These are phyloP conservation scores for Moxostoma hubbsi DNA, from an alignment of 2,797 vertebrate species.

Conservation along the genomic window DNA sequence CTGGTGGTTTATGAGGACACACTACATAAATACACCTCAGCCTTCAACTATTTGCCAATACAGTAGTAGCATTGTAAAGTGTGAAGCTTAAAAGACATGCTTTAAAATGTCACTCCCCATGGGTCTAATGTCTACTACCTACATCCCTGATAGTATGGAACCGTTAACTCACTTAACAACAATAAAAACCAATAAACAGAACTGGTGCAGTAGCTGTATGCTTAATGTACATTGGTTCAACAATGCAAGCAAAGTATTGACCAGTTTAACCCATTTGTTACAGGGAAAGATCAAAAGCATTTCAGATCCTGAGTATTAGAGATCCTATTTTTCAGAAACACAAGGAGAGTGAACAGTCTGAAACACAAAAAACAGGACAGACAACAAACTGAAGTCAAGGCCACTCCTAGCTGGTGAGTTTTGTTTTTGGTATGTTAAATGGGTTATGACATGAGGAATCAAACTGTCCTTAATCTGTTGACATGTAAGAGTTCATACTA, in stretches of 20 bases:
- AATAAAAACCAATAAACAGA: constrained; percentile 54
- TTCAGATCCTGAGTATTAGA: constrained; percentile 57
- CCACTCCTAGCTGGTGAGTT: constrained; percentile 3
- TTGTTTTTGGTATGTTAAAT: background rate
- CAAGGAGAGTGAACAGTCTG: constrained; percentile 22
- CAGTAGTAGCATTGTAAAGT: background rate
- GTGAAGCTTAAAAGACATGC: background rate
- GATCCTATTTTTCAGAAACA: constrained; percentile 70
- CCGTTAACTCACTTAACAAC: constrained; percentile 58
- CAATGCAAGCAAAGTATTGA: background rate
- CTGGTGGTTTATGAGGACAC: too few relatives aligned
- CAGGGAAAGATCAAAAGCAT: constrained; percentile 54
- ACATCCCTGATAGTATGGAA: constrained; percentile 60
- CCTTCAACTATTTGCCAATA: background rate
- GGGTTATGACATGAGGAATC: too few relatives aligned
- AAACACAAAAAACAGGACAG: constrained; percentile 36
- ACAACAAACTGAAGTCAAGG: constrained; percentile 32
- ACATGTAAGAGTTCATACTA: too few relatives aligned
- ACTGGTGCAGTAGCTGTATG: background rate
- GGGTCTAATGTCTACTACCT: constrained; percentile 54
- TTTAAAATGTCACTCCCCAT: constrained; percentile 37
- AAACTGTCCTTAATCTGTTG: too few relatives aligned
- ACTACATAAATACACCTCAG: too few relatives aligned
- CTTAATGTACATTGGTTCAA: background rate
- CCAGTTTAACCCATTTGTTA: background rate